Base-by-base conservation (phyloP, 2,797 vertebrate species). In the Heteromormyrus szaboi region DNA sequence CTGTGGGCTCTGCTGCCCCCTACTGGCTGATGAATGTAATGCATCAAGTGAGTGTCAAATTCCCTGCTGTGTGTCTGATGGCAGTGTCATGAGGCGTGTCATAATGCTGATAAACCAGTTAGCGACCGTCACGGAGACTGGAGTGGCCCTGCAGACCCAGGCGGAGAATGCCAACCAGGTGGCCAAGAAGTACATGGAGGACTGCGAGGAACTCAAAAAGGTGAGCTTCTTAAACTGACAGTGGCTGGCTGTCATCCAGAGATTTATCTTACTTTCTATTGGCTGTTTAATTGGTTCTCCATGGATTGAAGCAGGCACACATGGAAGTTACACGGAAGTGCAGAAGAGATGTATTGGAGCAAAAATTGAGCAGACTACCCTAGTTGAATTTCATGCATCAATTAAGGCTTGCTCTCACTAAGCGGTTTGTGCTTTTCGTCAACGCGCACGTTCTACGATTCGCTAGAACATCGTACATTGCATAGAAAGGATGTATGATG, bases 21-120 rank as follows among this genome's bases (percentile, higher is more conserved):
- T 84, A 84, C 44, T 84, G 81, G 9, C 8, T 25, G 46, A 29
- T 51, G 25, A 86, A 33, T 54, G 22, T 3, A 25, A 48, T 51
- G 2, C 44, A 29, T 7, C 9, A 22, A 2, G n/a, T 84, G 7
- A 50, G 81, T 84, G 22, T n/a, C 37, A 25, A 11, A 25, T 25
- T 11, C 19, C 46, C 41, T 6, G 46, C 2, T 81, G n/a, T 62
- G 68, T 89, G n/a, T 88, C 29, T 88, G 8, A 6, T 53, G n/a
- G 0, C 93, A 97, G 96, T 11, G 92, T 96, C 89, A 94, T 96
- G 95, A 96, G 96, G 90, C 96, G 98, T 89, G 93, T 97, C 89
- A 90, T 98, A 91, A 97, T 95, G 25, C 94, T 99, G 93, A 96
- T 99, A 68, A 98, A 96, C 94, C 96, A 98, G 91, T 62, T 97